Conservation (phyloP, 2,888 invertebrate genomes). For the Lissocephala sabroskyi region DNA sequence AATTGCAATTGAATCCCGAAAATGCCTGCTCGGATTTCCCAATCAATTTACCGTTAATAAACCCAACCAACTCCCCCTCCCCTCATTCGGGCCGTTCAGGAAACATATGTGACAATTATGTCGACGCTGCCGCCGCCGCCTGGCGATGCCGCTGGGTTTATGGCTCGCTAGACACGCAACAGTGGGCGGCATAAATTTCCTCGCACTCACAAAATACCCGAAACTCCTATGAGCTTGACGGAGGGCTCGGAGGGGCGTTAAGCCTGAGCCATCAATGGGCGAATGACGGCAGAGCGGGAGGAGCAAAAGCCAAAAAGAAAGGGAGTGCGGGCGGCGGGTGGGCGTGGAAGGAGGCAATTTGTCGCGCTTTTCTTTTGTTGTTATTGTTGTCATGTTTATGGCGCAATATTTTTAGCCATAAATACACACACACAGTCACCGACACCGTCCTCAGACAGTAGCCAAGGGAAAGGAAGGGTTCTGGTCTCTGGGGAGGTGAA, state of each 20-base stretch:
- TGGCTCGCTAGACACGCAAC: conserved; percentile 2
- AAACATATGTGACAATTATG: conserved; percentile 52
- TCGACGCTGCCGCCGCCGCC: conserved; percentile 27
- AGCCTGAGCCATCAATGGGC: background rate
- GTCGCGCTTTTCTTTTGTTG: conserved; percentile 54
- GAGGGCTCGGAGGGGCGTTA: too few relatives aligned
- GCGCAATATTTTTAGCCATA: conserved; percentile 62
- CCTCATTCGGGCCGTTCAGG: too few relatives aligned
- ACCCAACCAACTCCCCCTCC: conserved; percentile 9
- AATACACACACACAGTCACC: conserved; percentile 37
- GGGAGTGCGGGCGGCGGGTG: too few relatives aligned
- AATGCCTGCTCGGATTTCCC: background rate
- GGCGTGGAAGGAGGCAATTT: conserved; percentile 54
- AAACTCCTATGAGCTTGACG: too few relatives aligned
- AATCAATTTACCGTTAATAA: conserved; percentile 4
- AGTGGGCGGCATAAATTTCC: conserved; percentile 32
- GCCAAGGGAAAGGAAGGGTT: too few relatives aligned
- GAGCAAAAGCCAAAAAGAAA: background rate
- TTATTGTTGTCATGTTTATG: conserved; percentile 51
- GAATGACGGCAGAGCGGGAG: background rate
- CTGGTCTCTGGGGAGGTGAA: too few relatives aligned
- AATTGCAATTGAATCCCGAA: conserved; percentile 49
- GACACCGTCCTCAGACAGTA: too few relatives aligned
- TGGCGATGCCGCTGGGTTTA: conserved; percentile 1
- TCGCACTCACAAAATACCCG: background rate